Base-by-base conservation (phyloP, 1,140 invertebrate genomes). In the Aphidius ervi region DNA sequence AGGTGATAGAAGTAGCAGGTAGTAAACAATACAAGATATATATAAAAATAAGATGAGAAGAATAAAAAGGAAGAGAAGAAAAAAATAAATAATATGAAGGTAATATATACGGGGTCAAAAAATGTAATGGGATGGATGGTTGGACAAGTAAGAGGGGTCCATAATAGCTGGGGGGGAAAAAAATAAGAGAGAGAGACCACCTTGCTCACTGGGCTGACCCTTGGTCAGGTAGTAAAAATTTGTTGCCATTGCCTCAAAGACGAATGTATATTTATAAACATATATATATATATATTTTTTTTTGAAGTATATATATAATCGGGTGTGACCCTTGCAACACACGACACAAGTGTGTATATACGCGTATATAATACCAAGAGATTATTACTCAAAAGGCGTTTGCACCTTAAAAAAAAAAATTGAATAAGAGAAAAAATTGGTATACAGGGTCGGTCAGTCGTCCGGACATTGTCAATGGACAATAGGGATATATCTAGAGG, bases 321-420 rank as follows among this genome's bases (percentile, higher is more conserved):
- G 43, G n/a, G 16, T 56, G 42, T 67, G 65, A 65, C 64, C 58
- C 56, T 56, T 58, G 61, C 57, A 40, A 31, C 52, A 52, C 42
- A 42, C 41, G n/a, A 31, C 23, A 73, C 73, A 75, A 77, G 73
- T 75, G 73, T 70, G 50, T 46, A 46, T 73, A 62, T 61, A 77
- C 74, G 75, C 70, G 59, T 52, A 48, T 71, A 74, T 73, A 78
- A 80, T 76, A 66, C 68, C 64, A 69, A 68, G 65, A 75, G 76
- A 80, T 80, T 78, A 80, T 78, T 75, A 72, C 67, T 70, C 70
- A 68, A 74, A 77, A 74, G 76, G 76, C 77, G 76, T 78, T 77
- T 74, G 72, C 78, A 78, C 76, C 76, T 80, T 70, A 63, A 71
- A 69, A 7, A 54, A 10, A 31, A 31, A 31, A 31, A 31, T 3